Base-by-base conservation (phyloP, 1,140 invertebrate genomes). In the Drosophila takahashii region DNA sequence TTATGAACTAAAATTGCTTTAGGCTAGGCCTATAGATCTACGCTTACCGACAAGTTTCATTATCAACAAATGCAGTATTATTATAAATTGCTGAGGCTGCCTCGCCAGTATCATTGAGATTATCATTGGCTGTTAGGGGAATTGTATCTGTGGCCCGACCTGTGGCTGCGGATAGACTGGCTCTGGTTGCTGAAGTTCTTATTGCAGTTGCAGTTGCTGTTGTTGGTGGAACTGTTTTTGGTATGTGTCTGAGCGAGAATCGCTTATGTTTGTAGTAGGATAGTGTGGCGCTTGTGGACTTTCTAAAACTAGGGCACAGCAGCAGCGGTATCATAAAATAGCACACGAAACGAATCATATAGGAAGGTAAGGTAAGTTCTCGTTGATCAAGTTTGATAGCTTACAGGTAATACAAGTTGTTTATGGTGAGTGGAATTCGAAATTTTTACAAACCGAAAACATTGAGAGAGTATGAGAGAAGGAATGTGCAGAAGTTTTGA, bases 41-140 rank as follows among this genome's bases (percentile, higher is more conserved):
- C 84, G 83, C 90, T 91, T 91, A 91, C 90, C 90, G 87, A 91
- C 90, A 91, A 90, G 90, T 90, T 71, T 91, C 75, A 87, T 91
- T 87, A 85, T 91, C 83, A 91, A 90, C 57, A 79, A 80, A 87
- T 89, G 84, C 80, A 89, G 85, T 77, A 89, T 89, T 89, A 84
- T 90, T 80, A 79, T 69, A 70, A 70, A 71, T 81, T 60, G 69
- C 83, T 52, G 81, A 73, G 47, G 72, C 48, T 69, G 79, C 39
- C 60, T 78, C 80, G 69, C 67, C 77, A 80, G 59, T 75, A 34
- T 79, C 83, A 76, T 57, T 69, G 45, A 48, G 41, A 45, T 70
- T 79, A 85, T 86, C 83, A 65, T 74, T 70, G 71, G 72, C 74
- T 73, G 86, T 90, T 69, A 90, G 73, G 48, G 83, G 83, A 74